Evolutionary conservation across 2,113 vertebrate species (phyloP), one percentile per base, ranked within the genome.

Genomic region (Collichthys lucidus): DNA sequence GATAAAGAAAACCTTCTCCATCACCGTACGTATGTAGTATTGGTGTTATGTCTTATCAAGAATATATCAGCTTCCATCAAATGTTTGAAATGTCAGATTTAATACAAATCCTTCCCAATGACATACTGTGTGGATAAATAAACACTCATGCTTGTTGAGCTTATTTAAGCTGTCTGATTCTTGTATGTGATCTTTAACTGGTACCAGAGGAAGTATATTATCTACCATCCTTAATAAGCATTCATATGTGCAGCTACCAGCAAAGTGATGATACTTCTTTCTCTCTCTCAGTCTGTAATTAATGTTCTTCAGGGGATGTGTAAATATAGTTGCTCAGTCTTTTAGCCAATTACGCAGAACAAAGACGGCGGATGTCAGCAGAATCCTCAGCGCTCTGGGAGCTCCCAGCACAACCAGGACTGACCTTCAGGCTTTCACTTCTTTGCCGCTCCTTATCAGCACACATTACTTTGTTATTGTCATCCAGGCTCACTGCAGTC

Each of bases 301-400:
- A 93, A 93, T 93, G 92, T 93, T 94, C 92, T 93, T 93, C 24
- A 49, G 91, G 88, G 92, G 87, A 89, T 89, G 92, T 92, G 92
- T 92, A 93, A 93, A 94, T 93, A 93, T 93, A 92, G 92, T 91
- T 92, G 91, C 92, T 92, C 90, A 71, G 91, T 93, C 92, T 93
- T 93, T 93, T 93, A 93, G 92, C 92, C 93, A 93, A 94, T 93
- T 94, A 94, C 83, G 67, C 89, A 89, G 92, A 92, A 92, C 92
- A 93, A 92, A 93, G 93, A 93, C 69, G 80, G 91, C 74, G 86
- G 90, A 92, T 93, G 92, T 94, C 93, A 94, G 92, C 93, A 93
- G 86, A 94, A 93, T 92, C 88, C 87, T 88, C 76, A 4, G 88
- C 68, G 91, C 92, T 92, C 87, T 74, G 93, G 93, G 92, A 93